Base-by-base conservation (phyloP, 2,797 vertebrate species). In the Brotula barbata region DNA sequence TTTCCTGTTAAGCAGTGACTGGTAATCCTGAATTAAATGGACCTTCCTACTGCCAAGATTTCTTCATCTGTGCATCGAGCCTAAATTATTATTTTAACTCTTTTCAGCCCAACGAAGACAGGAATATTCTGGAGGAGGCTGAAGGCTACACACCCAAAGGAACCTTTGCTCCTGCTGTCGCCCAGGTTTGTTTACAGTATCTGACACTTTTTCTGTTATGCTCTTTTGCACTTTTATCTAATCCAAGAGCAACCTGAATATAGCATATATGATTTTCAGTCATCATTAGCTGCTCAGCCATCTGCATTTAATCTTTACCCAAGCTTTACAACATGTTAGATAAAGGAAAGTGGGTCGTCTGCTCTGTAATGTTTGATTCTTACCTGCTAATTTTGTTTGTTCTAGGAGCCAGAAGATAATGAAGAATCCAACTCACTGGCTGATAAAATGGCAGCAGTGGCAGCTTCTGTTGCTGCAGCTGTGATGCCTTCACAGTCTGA, bases 51-150 rank as follows among this genome's bases (percentile, higher is more conserved):
- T 22, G 23, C 39, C 2, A 22, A 5, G 44, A 2, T 41, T 25
- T 46, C 14, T 53, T 9, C 12, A 12, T 5, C n/a, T 48, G 1
- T 40, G 40, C 52, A 7, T 39, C 37, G 8, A 2, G 36, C 17
- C 20, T 16, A 12, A 31, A 6, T 40, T 2, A 0, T 42, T 56
- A 61, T 75, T 65, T 43, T 11, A 36, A 6, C 1, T 13, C 63
- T 55, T 73, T 82, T 22, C 64, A 99, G 97, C 95, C 93, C 77
- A 99, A 99, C 68, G 97, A 99, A 92, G 96, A 98, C 78, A 92
- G 96, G 77, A 96, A 95, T 64, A 89, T 99, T 71, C 89, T 97
- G 42, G 95, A 98, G 77, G 97, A 99, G 85, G 94, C 95, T 57
- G 93, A 92, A 86, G 92, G 91, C 49, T 98, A 95, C 45, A 87